These are phyloP conservation scores for Hemibates koningsi DNA, from an alignment of 2,113 vertebrate species.

Conservation along the genomic window DNA sequence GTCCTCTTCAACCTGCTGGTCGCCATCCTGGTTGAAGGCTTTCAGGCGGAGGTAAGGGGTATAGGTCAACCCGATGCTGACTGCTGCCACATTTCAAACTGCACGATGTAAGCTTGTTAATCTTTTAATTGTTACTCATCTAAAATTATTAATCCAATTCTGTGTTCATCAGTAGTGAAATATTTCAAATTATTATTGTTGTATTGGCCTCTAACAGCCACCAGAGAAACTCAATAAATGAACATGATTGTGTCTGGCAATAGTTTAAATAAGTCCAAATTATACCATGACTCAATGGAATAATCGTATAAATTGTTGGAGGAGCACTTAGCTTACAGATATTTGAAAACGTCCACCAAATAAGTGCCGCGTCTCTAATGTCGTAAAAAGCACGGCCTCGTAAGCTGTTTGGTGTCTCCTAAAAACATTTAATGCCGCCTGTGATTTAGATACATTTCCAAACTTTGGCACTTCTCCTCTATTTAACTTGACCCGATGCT, in stretches of 20 bases:
- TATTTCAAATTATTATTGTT: background rate
- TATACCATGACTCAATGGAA: background rate
- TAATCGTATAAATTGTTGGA: background rate
- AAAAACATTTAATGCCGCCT: background rate
- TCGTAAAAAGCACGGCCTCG: background rate
- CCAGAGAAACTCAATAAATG: background rate
- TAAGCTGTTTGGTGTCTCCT: background rate
- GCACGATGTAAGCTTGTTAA: background rate
- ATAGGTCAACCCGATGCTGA: background rate
- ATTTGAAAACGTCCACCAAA: background rate
- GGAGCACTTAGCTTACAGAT: background rate
- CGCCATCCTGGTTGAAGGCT: slow-evolving; percentile 94
- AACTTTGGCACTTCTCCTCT: background rate
- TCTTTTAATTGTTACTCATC: background rate
- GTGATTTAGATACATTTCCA: background rate
- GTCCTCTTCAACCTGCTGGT: slow-evolving; percentile 96
- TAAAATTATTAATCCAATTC: background rate
- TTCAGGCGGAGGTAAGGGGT: slow-evolving; percentile 87
- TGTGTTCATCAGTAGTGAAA: background rate
- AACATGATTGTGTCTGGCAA: background rate
- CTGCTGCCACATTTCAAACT: background rate
- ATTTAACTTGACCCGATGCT: background rate
- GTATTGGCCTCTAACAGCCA: background rate
- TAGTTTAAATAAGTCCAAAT: background rate
- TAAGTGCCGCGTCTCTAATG: background rate